Evolutionary conservation across 2,797 vertebrate species (phyloP).

Genomic region (Morelia viridis): DNA sequence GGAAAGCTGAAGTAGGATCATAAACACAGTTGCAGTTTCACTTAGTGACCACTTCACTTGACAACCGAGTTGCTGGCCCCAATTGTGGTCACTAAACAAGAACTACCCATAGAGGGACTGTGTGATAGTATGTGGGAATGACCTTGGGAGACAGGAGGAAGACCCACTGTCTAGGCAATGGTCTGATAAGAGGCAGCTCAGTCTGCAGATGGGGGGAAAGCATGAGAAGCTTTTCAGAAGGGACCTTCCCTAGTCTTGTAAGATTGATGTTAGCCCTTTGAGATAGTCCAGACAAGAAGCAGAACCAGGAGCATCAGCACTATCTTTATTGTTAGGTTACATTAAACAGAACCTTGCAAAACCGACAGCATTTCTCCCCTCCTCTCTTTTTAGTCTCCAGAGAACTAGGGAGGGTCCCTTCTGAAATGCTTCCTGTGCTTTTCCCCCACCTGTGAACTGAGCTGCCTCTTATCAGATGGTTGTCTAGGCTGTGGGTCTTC

Average conservation of each 20-base stretch:
- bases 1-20: neutral
- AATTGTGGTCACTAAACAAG: neutral
- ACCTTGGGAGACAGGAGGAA: neutral
- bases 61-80: neutral
- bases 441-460: too few species aligned
- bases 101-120: neutral
- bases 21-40: neutral
- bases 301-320: neutral
- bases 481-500: too few species aligned
- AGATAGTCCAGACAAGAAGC: neutral
- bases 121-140: neutral
- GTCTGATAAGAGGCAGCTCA: neutral
- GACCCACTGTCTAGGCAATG: neutral
- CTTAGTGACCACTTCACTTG: neutral
- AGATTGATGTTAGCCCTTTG: neutral
- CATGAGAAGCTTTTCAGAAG: neutral
- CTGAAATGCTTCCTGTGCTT: too few species aligned
- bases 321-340: neutral
- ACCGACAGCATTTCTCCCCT: neutral
- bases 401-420: too few species aligned
- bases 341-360: neutral
- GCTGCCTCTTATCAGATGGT: too few species aligned
- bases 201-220: neutral
- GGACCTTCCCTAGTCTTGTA: neutral
- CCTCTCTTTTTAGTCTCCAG: neutral